Conservation (phyloP, 2,888 invertebrate genomes). For the Pollenia angustigena region DNA sequence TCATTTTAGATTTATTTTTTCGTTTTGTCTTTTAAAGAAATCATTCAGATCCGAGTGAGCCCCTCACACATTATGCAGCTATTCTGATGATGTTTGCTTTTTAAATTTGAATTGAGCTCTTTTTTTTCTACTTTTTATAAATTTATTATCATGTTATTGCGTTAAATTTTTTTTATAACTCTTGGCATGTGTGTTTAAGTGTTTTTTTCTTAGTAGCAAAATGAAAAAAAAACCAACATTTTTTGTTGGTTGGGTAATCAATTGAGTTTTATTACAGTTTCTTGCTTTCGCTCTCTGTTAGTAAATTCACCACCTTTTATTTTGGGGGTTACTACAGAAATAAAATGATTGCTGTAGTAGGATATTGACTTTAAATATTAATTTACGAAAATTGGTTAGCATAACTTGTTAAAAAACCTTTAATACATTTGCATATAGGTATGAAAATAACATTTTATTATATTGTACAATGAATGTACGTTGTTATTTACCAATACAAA, state of each 20-base stretch:
- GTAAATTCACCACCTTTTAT: slow-evolving; percentile 20
- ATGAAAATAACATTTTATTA: no score
- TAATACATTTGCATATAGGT: not conserved
- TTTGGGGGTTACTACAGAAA: not conserved
- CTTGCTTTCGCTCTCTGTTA: slow-evolving; percentile 6
- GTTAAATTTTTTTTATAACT: slow-evolving; percentile 17
- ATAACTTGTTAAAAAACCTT: slow-evolving; percentile 25
- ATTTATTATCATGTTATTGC: slow-evolving; percentile 18
- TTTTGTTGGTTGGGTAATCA: slow-evolving; percentile 55
- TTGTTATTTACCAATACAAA: no score
- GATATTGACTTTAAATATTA: not conserved
- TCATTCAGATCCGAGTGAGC: slow-evolving; percentile 12
- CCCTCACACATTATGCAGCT: slow-evolving; percentile 25
- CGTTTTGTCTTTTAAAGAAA: slow-evolving; percentile 46
- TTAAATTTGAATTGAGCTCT: slow-evolving; percentile 22
- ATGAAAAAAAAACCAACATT: not conserved
- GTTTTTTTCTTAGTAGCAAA: not conserved
- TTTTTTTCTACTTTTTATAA: slow-evolving; percentile 11
- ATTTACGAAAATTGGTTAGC: not conserved
- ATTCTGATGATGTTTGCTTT: slow-evolving; percentile 11
- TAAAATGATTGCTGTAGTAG: not conserved
- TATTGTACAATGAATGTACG: no score
- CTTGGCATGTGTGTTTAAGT: slow-evolving; percentile 10
- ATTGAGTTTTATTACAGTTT: slow-evolving; percentile 3
- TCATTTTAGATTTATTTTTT: slow-evolving; percentile 12